These are phyloP conservation scores for Tenthredo livida DNA, from an alignment of 2,888 invertebrate genomes.

Conservation along the genomic window DNA sequence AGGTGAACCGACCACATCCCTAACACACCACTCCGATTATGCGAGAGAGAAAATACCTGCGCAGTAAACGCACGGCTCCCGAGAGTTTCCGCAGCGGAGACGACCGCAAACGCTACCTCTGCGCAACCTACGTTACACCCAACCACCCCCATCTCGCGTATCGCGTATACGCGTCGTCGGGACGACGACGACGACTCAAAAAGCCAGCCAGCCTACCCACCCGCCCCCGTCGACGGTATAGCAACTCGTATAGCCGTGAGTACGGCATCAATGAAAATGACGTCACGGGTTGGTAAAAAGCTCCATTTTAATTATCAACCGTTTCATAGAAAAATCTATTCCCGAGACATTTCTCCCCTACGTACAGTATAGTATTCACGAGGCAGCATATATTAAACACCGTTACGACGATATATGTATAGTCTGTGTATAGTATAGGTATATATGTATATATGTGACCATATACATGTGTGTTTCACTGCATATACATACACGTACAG, in stretches of 20 bases:
- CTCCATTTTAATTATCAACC: slow-evolving; percentile 25
- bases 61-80: slow-evolving; percentile 4
- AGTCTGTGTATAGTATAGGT: neutral
- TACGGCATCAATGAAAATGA: slow-evolving; percentile 81
- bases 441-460: neutral
- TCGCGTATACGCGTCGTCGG: slow-evolving; percentile 1
- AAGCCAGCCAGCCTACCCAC: slow-evolving; percentile 39
- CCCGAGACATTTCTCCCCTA: neutral
- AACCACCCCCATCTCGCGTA: neutral
- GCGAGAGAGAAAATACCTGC: slow-evolving; percentile 26
- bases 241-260: neutral
- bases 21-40: slow-evolving; percentile 12
- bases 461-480: neutral
- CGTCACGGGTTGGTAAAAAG: slow-evolving; percentile 78
- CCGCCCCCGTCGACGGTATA: slow-evolving; percentile 59
- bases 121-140: slow-evolving; percentile 17
- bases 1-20: slow-evolving; percentile 24
- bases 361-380: neutral
- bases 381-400: neutral
- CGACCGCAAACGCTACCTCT: slow-evolving; percentile 27
- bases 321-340: slow-evolving; percentile 14
- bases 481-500: neutral
- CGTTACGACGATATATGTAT: too few relatives aligned
- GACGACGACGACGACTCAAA: neutral
- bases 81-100: neutral